Conservation (phyloP, 2,888 invertebrate genomes). For the Drosophila yooni region DNA sequence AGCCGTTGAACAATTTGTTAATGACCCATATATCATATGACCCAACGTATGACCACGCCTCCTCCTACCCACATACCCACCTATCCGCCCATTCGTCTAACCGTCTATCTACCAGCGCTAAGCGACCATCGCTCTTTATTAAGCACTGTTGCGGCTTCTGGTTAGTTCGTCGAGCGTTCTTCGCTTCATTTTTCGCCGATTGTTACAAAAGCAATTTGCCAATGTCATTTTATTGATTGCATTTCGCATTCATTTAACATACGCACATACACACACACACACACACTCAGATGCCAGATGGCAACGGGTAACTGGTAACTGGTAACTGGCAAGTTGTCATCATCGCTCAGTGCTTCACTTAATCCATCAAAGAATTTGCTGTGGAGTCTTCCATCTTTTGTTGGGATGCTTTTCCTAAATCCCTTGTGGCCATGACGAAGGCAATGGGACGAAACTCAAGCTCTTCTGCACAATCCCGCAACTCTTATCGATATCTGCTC, state of each 20-base stretch:
- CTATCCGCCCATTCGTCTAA: neutral
- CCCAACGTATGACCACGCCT: slow-evolving; percentile 26
- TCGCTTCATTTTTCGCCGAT: slow-evolving; percentile 37
- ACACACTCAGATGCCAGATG: neutral
- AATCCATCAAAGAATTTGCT: slow-evolving; percentile 41
- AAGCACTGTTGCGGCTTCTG: slow-evolving; percentile 67
- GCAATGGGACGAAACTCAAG: neutral
- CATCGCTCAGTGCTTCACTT: slow-evolving; percentile 18
- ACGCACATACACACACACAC: neutral
- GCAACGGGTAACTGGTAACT: neutral
- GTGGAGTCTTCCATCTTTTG: slow-evolving; percentile 4
- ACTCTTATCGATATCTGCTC: neutral
- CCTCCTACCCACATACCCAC: neutral
- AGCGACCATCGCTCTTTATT: slow-evolving; percentile 34
- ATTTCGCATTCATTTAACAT: slow-evolving; percentile 45
- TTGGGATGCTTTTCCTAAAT: slow-evolving; percentile 5
- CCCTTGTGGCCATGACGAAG: neutral
- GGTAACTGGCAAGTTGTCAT: slow-evolving; percentile 24
- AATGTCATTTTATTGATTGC: slow-evolving; percentile 70
- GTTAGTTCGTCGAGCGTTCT: slow-evolving; percentile 33
- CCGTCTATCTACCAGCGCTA: neutral
- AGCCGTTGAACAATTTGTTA: slow-evolving; percentile 76
- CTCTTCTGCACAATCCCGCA: neutral
- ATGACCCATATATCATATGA: slow-evolving; percentile 79
- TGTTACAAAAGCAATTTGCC: slow-evolving; percentile 65